Percentiles rank a stretch among this genome's conserved stretches.
phyloP scores from a whole-genome alignment of 2,888 invertebrate species.

The Craniophora ligustri region DNA sequence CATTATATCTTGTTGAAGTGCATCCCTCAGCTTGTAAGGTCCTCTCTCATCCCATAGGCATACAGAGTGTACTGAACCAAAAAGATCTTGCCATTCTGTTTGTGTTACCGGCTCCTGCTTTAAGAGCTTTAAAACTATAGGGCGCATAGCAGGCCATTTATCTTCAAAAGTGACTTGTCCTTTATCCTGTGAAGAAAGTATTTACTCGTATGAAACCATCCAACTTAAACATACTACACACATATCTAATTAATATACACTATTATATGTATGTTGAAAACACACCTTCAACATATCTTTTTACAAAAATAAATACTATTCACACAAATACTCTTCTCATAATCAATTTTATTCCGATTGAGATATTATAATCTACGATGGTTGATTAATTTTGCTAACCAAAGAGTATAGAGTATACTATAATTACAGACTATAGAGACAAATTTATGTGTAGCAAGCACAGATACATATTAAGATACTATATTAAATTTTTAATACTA shows the following conservation, averaged over 20 bases:
- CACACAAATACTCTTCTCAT: slow-evolving; percentile 58
- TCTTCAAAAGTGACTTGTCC: slow-evolving; percentile 96
- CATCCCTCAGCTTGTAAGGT: slow-evolving; percentile 95
- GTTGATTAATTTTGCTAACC: no score
- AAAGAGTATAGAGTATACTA: no score
- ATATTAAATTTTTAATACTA: no score
- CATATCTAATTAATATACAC: no score
- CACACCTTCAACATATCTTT: slow-evolving; percentile 70
- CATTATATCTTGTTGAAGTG: slow-evolving; percentile 96
- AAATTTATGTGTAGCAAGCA: no score
- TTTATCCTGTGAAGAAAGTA: slow-evolving; percentile 89
- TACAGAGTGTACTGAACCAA: slow-evolving; percentile 98
- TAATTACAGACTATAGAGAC: no score
- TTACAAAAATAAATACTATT: slow-evolving; percentile 48
- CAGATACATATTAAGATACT: no score
- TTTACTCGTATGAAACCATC: no score
- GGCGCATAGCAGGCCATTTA: slow-evolving; percentile 98
- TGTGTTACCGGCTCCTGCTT: slow-evolving; percentile 98
- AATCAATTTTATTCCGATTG: slow-evolving; percentile 39
- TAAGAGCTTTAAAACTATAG: slow-evolving; percentile 97
- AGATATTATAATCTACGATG: slow-evolving; percentile 1
- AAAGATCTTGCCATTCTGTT: slow-evolving; percentile 99
- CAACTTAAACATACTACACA: no score
- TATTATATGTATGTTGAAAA: not conserved
- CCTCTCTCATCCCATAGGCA: slow-evolving; percentile 99